These are phyloP conservation scores for Taphrorychus bicolor DNA, from an alignment of 2,888 invertebrate species.

Conservation along the genomic window DNA sequence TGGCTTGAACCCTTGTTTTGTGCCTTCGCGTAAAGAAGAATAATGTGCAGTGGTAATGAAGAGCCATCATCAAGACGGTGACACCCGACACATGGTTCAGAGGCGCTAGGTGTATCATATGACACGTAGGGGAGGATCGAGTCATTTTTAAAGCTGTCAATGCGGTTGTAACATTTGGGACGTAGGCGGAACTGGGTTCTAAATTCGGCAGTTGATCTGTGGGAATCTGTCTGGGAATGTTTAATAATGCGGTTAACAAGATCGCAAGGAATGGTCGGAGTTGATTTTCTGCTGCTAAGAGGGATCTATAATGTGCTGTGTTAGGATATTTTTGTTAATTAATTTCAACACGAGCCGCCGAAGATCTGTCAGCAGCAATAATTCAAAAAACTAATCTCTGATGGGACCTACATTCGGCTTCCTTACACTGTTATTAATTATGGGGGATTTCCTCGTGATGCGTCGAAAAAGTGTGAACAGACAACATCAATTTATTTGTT, in stretches of 20 bases:
- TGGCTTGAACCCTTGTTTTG: no score
- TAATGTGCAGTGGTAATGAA: slow-evolving; percentile 14
- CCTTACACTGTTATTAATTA: background rate
- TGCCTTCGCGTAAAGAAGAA: background rate
- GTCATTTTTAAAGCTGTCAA: slow-evolving; percentile 48
- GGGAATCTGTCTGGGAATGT: slow-evolving; percentile 35
- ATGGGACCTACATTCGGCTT: background rate
- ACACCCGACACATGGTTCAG: slow-evolving; percentile 30
- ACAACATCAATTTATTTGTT: background rate
- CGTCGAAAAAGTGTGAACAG: background rate
- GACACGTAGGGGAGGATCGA: slow-evolving; percentile 39
- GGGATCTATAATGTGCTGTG: background rate
- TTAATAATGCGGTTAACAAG: slow-evolving; percentile 18
- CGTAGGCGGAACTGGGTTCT: slow-evolving; percentile 30
- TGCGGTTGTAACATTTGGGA: slow-evolving; percentile 42
- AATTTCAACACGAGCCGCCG: background rate
- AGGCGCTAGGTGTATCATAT: slow-evolving; percentile 42
- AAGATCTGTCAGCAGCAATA: background rate
- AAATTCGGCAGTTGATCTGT: slow-evolving; percentile 28
- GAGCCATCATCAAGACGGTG: slow-evolving; percentile 11
- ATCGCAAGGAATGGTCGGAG: background rate
- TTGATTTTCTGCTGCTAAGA: background rate
- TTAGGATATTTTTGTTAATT: background rate
- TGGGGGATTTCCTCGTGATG: background rate
- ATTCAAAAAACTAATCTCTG: background rate